Conservation (phyloP, 2,888 invertebrate genomes). For the Thecocarcelia acutangulata region DNA sequence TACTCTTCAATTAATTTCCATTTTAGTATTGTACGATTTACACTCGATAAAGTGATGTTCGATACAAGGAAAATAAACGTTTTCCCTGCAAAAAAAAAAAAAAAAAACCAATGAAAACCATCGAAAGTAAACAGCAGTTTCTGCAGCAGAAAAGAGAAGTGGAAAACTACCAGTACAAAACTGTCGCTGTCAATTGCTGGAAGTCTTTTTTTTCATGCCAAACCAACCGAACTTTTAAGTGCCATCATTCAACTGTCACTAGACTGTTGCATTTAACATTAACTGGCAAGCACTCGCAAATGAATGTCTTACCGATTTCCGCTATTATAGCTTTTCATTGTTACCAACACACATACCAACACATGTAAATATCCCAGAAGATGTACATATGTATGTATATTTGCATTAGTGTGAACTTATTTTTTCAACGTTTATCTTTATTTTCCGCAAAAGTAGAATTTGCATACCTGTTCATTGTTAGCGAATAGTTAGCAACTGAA, state of each 20-base stretch:
- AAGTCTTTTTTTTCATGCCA: slow-evolving; percentile 51
- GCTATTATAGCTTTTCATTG: background rate
- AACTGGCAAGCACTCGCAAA: slow-evolving; percentile 35
- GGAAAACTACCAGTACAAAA: slow-evolving; percentile 22
- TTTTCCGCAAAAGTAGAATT: slow-evolving; percentile 27
- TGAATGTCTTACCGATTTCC: slow-evolving; percentile 9
- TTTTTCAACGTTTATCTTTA: slow-evolving; percentile 45
- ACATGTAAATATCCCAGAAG: background rate
- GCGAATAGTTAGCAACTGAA: slow-evolving; percentile 7
- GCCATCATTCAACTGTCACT: slow-evolving; percentile 64
- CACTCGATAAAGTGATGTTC: slow-evolving; percentile 35
- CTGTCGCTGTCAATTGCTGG: slow-evolving; percentile 57
- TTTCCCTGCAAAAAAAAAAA: background rate
- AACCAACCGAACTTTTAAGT: slow-evolving; percentile 58
- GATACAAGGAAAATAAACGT: slow-evolving; percentile 10
- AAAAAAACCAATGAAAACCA: background rate
- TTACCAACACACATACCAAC: background rate
- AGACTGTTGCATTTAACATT: slow-evolving; percentile 53
- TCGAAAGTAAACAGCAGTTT: background rate
- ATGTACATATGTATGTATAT: no score
- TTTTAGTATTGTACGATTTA: slow-evolving; percentile 41
- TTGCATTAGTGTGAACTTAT: background rate
- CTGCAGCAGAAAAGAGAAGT: background rate
- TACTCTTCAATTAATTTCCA: slow-evolving; percentile 28
- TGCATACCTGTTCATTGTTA: slow-evolving; percentile 39